Evolutionary conservation across 1,140 invertebrate genomes (phyloP).

Genomic region (Xylocopa sonorina): DNA sequence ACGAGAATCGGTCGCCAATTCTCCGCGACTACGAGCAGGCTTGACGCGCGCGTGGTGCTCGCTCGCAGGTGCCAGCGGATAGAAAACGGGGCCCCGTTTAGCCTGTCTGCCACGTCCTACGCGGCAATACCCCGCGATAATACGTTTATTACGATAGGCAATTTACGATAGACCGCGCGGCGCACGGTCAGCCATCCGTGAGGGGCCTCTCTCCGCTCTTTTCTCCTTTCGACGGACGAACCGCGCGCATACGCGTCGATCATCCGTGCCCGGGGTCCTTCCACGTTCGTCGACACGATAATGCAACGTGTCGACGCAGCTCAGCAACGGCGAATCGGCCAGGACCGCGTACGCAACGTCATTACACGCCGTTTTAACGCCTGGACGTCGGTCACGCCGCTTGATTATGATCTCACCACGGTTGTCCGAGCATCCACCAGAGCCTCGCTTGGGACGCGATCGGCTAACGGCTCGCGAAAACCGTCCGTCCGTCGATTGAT

Average conservation of each 20-base stretch:
- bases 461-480: constrained; percentile 45
- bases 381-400: constrained; percentile 43
- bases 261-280: background rate
- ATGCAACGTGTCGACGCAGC: constrained; percentile 42
- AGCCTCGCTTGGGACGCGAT: too few species aligned
- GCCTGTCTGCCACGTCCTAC: constrained; percentile 61
- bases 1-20: constrained; percentile 43
- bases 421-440: background rate
- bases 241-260: constrained; percentile 26
- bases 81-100: constrained; percentile 67
- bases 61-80: constrained; percentile 65
- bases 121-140: constrained; percentile 66
- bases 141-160: constrained; percentile 72
- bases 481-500: constrained; percentile 19
- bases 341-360: constrained; percentile 55
- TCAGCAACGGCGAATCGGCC: constrained; percentile 26
- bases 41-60: constrained; percentile 35
- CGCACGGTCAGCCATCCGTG: background rate
- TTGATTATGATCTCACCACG: constrained; percentile 43
- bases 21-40: constrained; percentile 40
- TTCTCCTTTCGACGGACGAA: constrained; percentile 22
- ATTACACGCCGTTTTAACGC: constrained; percentile 69
- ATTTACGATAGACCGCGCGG: constrained; percentile 67
- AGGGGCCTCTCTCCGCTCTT: constrained; percentile 8
- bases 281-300: background rate